phyloP scores from a whole-genome alignment of 2,888 invertebrate genomes.

The Drosophila infuscata region DNA sequence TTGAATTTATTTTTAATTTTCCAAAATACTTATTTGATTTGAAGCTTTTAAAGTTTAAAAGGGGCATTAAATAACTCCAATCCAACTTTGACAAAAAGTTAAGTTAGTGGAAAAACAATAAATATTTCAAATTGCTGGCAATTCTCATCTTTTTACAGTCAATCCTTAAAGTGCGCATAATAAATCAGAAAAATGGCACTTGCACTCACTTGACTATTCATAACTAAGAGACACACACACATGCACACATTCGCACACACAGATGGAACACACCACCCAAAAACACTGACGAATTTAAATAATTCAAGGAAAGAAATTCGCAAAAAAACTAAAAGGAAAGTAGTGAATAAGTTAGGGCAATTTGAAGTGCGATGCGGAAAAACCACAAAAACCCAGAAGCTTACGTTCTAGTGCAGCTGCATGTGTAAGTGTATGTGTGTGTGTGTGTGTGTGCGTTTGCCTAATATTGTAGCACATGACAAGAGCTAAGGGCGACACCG shows the following conservation, averaged over 20 bases:
- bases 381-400: constrained; percentile 70
- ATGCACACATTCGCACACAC: constrained; percentile 4
- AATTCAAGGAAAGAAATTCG: constrained; percentile 67
- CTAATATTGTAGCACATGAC: constrained; percentile 37
- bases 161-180: constrained; percentile 25
- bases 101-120: constrained; percentile 19
- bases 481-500: constrained; percentile 20
- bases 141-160: neutral
- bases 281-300: constrained; percentile 60
- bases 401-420: constrained; percentile 46
- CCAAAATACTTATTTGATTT: fast-evolving
- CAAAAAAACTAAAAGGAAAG: constrained; percentile 20
- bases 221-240: constrained; percentile 56
- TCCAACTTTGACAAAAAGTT: neutral
- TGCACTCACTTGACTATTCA: constrained; percentile 73
- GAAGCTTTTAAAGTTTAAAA: neutral
- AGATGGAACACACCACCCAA: neutral
- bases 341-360: constrained; percentile 1
- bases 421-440: neutral
- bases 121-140: constrained; percentile 5
- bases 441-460: constrained; percentile 10
- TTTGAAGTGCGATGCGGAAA: constrained; percentile 27
- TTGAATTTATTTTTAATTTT: neutral
- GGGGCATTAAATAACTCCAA: too few relatives aligned
- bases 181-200: constrained; percentile 45